Evolutionary conservation across 2,888 invertebrate species (phyloP).

Genomic region (Rutpela maculata): DNA sequence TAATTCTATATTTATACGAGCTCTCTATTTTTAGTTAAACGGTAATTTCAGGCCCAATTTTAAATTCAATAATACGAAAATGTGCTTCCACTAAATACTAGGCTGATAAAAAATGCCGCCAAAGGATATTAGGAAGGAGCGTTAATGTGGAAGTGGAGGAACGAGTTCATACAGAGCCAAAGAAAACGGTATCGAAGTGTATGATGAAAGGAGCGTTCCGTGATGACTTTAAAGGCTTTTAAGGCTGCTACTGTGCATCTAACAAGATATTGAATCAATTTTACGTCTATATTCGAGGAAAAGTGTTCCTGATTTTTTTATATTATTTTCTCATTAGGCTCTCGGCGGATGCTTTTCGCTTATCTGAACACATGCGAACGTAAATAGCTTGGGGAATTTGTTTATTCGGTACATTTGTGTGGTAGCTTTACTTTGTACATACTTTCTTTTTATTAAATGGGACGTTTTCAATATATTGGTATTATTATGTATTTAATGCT

Average conservation of each 20-base stretch:
- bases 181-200: slow-evolving; percentile 2
- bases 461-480: no score
- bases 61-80: not conserved
- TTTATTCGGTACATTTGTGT: not conserved
- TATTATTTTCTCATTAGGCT: slow-evolving; percentile 7
- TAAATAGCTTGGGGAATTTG: not conserved
- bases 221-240: slow-evolving; percentile 7
- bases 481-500: no score
- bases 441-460: no score
- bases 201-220: not conserved
- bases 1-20: no score
- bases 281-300: not conserved
- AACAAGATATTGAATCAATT: slow-evolving; percentile 3
- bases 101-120: not conserved
- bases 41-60: not conserved
- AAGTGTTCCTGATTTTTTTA: not conserved
- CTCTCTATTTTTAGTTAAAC: not conserved
- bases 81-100: not conserved
- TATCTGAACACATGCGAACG: not conserved
- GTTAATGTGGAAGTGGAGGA: not conserved
- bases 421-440: not conserved
- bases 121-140: not conserved
- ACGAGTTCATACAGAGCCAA: not conserved
- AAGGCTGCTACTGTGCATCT: slow-evolving; percentile 3
- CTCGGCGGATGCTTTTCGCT: not conserved